Conservation (phyloP, 2,797 vertebrate species). For the Aphelocoma californica region DNA sequence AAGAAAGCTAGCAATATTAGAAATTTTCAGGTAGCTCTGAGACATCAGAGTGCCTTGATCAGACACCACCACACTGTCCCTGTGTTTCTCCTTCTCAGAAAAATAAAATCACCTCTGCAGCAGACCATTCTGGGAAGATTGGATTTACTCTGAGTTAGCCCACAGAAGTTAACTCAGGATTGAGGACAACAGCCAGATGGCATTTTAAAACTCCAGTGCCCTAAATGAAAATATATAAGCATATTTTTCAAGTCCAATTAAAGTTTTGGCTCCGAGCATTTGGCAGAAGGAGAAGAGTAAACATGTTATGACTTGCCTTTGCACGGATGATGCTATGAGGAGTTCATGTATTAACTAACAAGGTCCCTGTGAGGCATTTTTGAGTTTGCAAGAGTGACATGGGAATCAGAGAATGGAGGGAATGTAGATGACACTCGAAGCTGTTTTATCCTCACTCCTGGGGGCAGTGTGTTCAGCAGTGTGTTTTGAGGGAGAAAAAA, state of each 20-base stretch:
- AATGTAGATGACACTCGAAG: not conserved
- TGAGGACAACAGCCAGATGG: not conserved
- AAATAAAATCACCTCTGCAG: not conserved
- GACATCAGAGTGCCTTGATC: not conserved
- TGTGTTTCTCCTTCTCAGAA: not conserved
- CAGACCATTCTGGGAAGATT: not conserved
- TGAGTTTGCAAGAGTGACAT: not conserved
- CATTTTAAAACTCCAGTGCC: not conserved
- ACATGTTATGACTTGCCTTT: not conserved
- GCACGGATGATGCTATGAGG: not conserved
- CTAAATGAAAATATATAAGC: not conserved
- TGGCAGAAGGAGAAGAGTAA: not conserved
- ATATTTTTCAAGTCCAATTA: constrained; percentile 32
- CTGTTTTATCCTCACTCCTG: not conserved
- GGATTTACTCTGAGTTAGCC: not conserved
- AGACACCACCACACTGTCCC: not conserved
- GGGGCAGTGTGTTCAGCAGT: not conserved
- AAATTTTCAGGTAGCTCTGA: not conserved
- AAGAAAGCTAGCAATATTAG: not conserved
- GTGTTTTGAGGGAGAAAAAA: not conserved
- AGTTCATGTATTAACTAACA: not conserved
- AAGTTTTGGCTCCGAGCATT: not conserved
- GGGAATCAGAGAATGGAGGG: not conserved
- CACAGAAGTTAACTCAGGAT: not conserved
- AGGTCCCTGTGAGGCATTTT: not conserved